Base-by-base conservation (phyloP, 2,113 vertebrate genomes). In the Myotis davidii region DNA sequence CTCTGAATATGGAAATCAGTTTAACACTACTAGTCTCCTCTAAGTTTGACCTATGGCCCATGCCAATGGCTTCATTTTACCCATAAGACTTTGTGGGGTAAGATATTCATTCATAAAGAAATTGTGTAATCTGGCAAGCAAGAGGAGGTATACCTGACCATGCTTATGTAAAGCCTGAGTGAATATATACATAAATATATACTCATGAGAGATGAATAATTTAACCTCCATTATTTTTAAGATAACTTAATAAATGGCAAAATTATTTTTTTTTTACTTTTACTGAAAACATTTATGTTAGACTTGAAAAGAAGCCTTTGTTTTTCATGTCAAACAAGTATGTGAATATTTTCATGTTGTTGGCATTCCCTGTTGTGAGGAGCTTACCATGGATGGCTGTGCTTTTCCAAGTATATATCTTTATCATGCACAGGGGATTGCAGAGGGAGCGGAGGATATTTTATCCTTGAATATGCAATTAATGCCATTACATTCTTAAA, bases 381-480 rank as follows among this genome's bases (percentile, higher is more conserved):
- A 17, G 18, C 48, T 88, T 90, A 83, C 29, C n/a, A 69, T 34
- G 85, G 45, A 56, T 92, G 20, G 27, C 77, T 81, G 18, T 85
- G 29, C 1, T 82, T 93, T 90, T 70, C n/a, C 52, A 59, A 72
- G 39, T 88, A 32, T 59, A 12, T 59, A 50, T 69, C 11, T 85
- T 94, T 74, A 37, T 61, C 11, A 45, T 16, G 12, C 32, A 42
- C 23, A 37, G 27, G 0, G 3, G 1, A 5, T 70, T 95, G 54
- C 14, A 64, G 23, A 32, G 0, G 1, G 20, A 37, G 27, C 4
- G 73, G 83, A 83, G 54, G 48, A 59, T 65, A 50, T 73, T 88
- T 8, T 94, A 21, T 23, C 50, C 48, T 89, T 78, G 20, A 77
- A 64, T 92, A 91, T 65, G 48, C 50, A 94, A 65, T 96, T 56